Evolutionary conservation across 2,888 invertebrate species (phyloP).

Genomic region (Seira musarum): DNA sequence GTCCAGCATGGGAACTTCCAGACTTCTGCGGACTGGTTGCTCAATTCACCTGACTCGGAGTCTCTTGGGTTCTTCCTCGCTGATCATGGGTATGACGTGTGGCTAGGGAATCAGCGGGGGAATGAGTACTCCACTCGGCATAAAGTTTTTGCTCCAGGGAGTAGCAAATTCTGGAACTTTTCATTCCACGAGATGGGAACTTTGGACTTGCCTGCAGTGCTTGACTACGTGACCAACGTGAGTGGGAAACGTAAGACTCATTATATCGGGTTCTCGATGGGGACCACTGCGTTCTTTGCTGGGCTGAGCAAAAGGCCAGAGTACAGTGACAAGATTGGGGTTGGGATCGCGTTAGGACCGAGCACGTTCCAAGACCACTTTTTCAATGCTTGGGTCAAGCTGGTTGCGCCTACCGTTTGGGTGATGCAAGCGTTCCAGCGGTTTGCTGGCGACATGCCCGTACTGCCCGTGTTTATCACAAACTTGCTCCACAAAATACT

Average conservation of each 20-base stretch:
- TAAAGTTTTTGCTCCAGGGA: background rate
- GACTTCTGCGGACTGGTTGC: conserved; percentile 41
- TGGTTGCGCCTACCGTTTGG: conserved; percentile 25
- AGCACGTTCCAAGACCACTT: conserved; percentile 39
- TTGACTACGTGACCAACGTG: conserved; percentile 42
- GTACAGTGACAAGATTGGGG: conserved; percentile 42
- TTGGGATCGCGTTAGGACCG: conserved; percentile 52
- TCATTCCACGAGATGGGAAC: conserved; percentile 38
- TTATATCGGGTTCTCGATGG: conserved; percentile 51
- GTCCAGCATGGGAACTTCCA: conserved; percentile 44
- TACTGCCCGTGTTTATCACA: conserved; percentile 24
- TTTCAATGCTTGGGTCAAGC: conserved; percentile 34
- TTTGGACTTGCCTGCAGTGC: conserved; percentile 48
- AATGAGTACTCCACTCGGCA: conserved; percentile 28
- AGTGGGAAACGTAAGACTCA: conserved; percentile 28
- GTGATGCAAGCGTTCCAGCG: conserved; percentile 30
- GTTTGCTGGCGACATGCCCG: conserved; percentile 20
- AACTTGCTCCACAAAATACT: conserved; percentile 32
- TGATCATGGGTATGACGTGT: conserved; percentile 35
- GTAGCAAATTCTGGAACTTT: conserved; percentile 35
- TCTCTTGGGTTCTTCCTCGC: conserved; percentile 32
- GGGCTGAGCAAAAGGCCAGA: conserved; percentile 31
- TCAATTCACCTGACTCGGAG: conserved; percentile 29
- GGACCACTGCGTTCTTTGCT: conserved; percentile 45
- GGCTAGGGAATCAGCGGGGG: conserved; percentile 37